A percentile compares a stretch with the other conserved stretches of the same genome.
Conservation (phyloP, 1,140 invertebrate species). For the Pachyrhynchus sulphureomaculatus region DNA sequence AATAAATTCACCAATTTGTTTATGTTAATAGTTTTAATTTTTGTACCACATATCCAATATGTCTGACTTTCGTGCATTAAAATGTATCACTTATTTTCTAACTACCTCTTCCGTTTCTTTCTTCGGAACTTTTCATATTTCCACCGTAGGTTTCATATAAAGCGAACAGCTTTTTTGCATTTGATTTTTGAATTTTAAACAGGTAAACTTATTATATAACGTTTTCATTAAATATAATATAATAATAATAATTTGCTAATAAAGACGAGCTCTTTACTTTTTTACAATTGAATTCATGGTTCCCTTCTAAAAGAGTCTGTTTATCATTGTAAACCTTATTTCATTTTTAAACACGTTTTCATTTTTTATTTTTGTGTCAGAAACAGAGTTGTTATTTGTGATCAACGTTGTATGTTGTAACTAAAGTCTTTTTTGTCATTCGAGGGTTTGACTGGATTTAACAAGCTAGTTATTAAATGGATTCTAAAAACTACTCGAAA, state of each 20-base stretch:
- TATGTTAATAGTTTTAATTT: too few species aligned
- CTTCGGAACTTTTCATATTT: background rate
- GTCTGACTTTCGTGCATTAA: too few species aligned
- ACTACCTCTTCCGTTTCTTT: background rate
- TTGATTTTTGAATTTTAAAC: background rate
- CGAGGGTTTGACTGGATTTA: background rate
- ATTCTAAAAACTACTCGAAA: conserved; percentile 29
- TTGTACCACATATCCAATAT: too few species aligned
- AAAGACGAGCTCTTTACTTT: too few species aligned
- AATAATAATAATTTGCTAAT: too few species aligned
- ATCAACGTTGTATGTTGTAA: background rate
- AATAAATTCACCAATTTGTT: too few species aligned
- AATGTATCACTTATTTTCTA: too few species aligned
- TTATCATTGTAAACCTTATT: too few species aligned
- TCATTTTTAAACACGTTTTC: too few species aligned
- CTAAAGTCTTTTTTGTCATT: conserved; percentile 6
- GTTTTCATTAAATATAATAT: background rate
- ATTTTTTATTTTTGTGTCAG: background rate
- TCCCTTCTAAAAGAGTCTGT: too few species aligned
- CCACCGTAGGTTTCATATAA: conserved; percentile 1
- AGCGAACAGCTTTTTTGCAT: background rate
- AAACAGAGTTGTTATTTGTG: background rate
- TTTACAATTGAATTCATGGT: too few species aligned
- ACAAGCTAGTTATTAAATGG: conserved; percentile 24
- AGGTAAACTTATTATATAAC: background rate